Evolutionary conservation across 2,797 vertebrate genomes (phyloP), one percentile per base, ranked within the genome.

Genomic region (Euphonia xanthogaster): DNA sequence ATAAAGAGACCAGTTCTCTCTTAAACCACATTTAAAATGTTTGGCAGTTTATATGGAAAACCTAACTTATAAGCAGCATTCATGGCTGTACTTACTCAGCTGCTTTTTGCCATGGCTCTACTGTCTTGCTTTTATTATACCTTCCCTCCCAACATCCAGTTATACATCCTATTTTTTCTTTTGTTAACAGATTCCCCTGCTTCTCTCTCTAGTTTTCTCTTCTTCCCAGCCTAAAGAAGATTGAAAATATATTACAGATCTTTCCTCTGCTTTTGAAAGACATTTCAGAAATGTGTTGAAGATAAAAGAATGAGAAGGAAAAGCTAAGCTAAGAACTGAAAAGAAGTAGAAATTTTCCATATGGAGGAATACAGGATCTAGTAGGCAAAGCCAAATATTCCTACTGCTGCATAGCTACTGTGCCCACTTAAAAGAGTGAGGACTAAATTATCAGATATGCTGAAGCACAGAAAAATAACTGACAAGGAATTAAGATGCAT

Each of bases 1-100:
- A 93, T 97, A 96, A 96, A 96, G 83, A 77, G 65, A 86, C 76
- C 82, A 73, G 47, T 50, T 91, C 45, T 55, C 48, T 86, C 68
- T 67, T 50, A 75, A 83, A 85, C 51, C 30, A 4, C 42, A 72
- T 87, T 68, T 76, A 61, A 82, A 61, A 71, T 35, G 54, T 78
- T 66, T 79, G 86, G 72, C 72, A 68, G 19, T 70, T 83, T 63
- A 60, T 47, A 37, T 1, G 6, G 84, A 94, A 93, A 73, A 57
- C 47, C 15, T 50, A 94, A 53, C 47, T 86, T 53, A 37, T 4
- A 83, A 83, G 74, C 45, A 51, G 31, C 88, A 93, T 93, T 97
- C 79, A 58, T 77, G 82, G 62, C 71, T 87, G 51, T 90, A 90
- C 92, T 54, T 84, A 84, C 45, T 86, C 40, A 37, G 78, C 48